These are phyloP conservation scores for Bicyclus anynana DNA, from an alignment of 1,140 invertebrate genomes.

Conservation along the genomic window DNA sequence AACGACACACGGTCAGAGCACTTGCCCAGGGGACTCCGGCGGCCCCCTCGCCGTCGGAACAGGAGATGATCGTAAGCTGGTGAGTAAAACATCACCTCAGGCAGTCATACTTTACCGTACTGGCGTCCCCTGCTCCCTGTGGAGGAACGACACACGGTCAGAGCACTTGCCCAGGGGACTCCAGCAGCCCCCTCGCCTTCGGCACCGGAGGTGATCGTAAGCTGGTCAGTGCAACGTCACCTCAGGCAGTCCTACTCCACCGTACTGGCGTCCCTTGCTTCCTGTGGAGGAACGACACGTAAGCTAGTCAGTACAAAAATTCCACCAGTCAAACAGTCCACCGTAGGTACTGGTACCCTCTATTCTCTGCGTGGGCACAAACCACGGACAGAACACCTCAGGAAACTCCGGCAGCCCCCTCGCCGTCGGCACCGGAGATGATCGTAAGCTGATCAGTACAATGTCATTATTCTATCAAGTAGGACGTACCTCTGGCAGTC, in stretches of 20 bases:
- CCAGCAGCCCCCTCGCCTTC: not conserved
- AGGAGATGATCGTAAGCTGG: not conserved
- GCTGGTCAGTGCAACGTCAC: not conserved
- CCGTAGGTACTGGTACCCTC: slow-evolving; percentile 14
- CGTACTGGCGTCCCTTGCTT: slow-evolving; percentile 16
- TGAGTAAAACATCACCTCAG: too few relatives aligned
- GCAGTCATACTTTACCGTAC: too few relatives aligned
- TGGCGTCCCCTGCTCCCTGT: slow-evolving; percentile 24
- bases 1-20: slow-evolving; percentile 19
- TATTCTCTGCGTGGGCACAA: slow-evolving; percentile 21
- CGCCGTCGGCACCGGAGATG: not conserved
- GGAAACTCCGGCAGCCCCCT: not conserved
- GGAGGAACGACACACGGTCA: slow-evolving; percentile 11
- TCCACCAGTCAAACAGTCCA: too few relatives aligned
- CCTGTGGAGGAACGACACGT: slow-evolving; percentile 19
- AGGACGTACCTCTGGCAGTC: too few relatives aligned
- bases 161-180: slow-evolving; percentile 19
- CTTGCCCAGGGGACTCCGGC: slow-evolving; percentile 10
- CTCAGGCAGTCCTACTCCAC: too few relatives aligned
- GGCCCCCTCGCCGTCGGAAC: not conserved
- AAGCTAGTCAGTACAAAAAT: too few relatives aligned
- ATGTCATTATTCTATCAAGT: too few relatives aligned
- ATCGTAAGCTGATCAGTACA: not conserved
- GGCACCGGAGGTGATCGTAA: not conserved
- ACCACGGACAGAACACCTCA: slow-evolving; percentile 16